Base-by-base conservation (phyloP, 2,888 invertebrate genomes). In the Formica aserva region DNA sequence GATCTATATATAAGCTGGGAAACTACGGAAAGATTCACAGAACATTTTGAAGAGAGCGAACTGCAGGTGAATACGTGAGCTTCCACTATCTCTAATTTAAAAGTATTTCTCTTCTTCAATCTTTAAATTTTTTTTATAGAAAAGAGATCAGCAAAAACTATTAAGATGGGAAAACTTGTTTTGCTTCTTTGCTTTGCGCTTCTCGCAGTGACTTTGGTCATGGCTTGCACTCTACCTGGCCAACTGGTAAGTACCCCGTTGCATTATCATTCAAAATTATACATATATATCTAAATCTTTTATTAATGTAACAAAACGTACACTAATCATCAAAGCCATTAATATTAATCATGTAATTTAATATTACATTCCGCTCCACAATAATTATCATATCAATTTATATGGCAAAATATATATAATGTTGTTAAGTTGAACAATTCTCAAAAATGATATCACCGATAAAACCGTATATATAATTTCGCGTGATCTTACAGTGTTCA, bases 161-260 rank as follows among this genome's bases (percentile, higher is more conserved):
- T 52, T 52, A 85, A 85, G 41, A 91, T 91, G 91, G 77, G 80
- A 13, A 88, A 87, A 52, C 22, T 87, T 0, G 13, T 89, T 13
- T 22, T 81, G 32, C 57, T 88, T 18, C n/a, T 91, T 8, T 83
- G 81, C 35, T 11, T 91, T 32, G 65, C 80, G 3, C 62, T 91
- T 0, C 3, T 92, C 32, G 84, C 84, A 1, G 38, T 88, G 9
- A 55, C 82, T 32, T 22, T 85, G 1, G 86, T 88, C 38, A 80
- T 82, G 32, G 87, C 87, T 6, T 92, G 93, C 52, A 74, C 13
- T 0, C 86, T 82, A 38, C 90, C 91, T 18, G 91, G 92, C 2
- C 1, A 62, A 6, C 1, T 35, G 0, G 92, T 92, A 74, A 92
- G 91, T 90, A 22, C 3, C 11, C 0, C 3, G 5, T 22, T 57